phyloP scores from a whole-genome alignment of 2,113 vertebrate species.

The Equus przewalskii region DNA sequence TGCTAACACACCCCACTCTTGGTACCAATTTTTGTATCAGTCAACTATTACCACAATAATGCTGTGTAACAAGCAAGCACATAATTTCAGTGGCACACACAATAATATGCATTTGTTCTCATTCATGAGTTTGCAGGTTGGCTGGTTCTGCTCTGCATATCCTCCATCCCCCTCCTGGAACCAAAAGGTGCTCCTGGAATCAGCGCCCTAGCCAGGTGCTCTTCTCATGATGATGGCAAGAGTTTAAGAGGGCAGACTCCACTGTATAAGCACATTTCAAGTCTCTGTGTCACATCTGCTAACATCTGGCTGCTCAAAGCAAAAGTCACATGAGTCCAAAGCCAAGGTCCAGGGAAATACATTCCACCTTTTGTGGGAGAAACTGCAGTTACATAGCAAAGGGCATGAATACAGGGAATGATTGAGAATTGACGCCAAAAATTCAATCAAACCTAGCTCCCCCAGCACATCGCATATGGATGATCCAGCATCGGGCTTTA shows the following conservation, averaged over 20 bases:
- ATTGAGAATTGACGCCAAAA: not conserved
- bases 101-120: not conserved
- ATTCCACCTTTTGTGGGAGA: not conserved
- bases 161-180: not conserved
- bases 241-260: not conserved
- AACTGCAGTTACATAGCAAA: constrained; percentile 7
- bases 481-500: constrained; percentile 16
- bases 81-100: not conserved
- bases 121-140: not conserved
- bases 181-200: not conserved
- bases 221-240: not conserved
- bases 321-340: not conserved
- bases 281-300: not conserved
- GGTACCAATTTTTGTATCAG: not conserved
- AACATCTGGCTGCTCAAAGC: constrained; percentile 20
- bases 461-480: not conserved
- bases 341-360: not conserved
- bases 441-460: not conserved
- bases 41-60: not conserved
- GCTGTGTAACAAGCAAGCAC: not conserved
- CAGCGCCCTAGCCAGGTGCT: not conserved
- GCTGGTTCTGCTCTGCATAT: not conserved
- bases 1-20: not conserved
- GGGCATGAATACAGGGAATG: not conserved
- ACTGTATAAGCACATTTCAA: not conserved